Base-by-base conservation (phyloP, 2,797 vertebrate genomes). In the Ceryle rudis region DNA sequence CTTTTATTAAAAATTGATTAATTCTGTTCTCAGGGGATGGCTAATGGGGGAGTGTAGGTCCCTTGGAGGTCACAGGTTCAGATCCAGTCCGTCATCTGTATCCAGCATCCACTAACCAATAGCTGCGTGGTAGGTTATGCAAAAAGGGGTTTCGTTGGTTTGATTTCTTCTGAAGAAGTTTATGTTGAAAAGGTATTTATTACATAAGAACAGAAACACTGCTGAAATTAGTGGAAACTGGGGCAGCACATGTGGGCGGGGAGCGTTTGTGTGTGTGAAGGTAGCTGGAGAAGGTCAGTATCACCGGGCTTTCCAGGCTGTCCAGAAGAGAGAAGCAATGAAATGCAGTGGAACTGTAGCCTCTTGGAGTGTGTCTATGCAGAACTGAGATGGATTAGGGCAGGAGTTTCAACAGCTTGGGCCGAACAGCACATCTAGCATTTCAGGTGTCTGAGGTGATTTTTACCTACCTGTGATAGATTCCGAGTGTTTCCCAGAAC, bases 141-240 rank as follows among this genome's bases (percentile, higher is more conserved):
- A 81, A 29, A 42, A 71, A 66, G 11, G 89, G 14, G 41, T 13
- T 66, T 35, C 29, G 20, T 31, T 61, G 52, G 9, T 54, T 82
- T 72, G 29, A 6, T 73, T 93, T 73, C 25, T 73, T 52, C 21
- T 74, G 67, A 35, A 80, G 86, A 66, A 42, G 19, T 66, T 81
- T 46, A 14, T 28, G 25, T 79, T 86, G 51, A 19, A 72, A 74
- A 83, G 23, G 17, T 93, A 5, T 26, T 29, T 52, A 8, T 44
- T 72, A 35, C 5, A 1, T 64, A 79, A 89, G 73, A 90, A 47
- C 39, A 86, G 81, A 81, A 93, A 55, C 82, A 73, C 22, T 61
- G 83, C 81, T 95, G 78, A 87, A 92, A 89, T 81, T 14, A 72
- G 54, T 90, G 81, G 74, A 93, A 95, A 95, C 47, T 61, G 62